Conservation (phyloP, 2,888 invertebrate genomes). For the Coleophora flavipennella region DNA sequence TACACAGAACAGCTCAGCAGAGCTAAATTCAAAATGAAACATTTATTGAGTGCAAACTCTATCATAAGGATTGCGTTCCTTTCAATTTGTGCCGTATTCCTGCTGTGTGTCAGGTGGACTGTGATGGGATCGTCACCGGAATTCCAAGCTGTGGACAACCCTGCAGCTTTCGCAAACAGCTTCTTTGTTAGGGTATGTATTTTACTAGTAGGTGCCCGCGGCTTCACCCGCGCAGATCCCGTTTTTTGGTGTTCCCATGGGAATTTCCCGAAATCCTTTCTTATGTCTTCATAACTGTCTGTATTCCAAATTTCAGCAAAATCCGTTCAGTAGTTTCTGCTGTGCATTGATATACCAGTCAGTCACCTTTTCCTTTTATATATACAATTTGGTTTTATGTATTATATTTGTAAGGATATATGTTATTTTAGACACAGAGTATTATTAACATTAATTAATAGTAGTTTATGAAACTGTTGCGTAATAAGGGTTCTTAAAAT, state of each 20-base stretch:
- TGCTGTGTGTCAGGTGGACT: constrained; percentile 78
- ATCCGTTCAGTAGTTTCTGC: too few species aligned
- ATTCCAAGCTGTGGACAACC: constrained; percentile 93
- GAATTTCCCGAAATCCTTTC: too few species aligned
- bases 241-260: too few species aligned
- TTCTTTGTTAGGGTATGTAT: constrained; percentile 75
- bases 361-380: too few species aligned
- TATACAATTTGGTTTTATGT: too few species aligned
- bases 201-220: too few species aligned
- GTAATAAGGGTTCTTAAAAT: too few species aligned
- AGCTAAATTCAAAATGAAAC: not conserved
- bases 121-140: constrained; percentile 85
- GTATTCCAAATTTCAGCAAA: too few species aligned
- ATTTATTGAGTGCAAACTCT: constrained; percentile 13
- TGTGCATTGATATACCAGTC: too few species aligned
- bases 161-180: constrained; percentile 84
- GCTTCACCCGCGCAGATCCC: too few species aligned
- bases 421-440: not conserved
- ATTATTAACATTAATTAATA: not conserved
- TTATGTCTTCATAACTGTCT: too few species aligned
- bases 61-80: constrained; percentile 68
- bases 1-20: constrained; percentile 4
- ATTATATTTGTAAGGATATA: not conserved
- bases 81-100: constrained; percentile 52
- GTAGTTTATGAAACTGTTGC: too few species aligned